Conservation (phyloP, 2,113 vertebrate genomes). For the Colossoma macropomum region DNA sequence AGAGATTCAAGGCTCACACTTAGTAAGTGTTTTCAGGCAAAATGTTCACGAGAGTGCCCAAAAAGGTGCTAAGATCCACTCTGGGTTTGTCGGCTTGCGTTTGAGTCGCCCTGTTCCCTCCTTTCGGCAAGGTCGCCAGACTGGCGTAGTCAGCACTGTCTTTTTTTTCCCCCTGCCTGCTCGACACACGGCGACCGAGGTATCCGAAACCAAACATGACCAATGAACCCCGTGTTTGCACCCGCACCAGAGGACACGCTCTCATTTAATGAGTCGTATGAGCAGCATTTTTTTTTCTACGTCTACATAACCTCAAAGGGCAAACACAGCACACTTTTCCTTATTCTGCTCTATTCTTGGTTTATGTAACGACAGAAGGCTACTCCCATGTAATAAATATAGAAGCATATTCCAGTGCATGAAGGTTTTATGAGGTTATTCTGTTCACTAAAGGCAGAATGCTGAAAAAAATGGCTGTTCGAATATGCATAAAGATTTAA, state of each 20-base stretch:
- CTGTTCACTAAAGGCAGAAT: background rate
- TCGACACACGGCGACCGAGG: conserved; percentile 13
- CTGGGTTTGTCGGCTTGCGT: conserved; percentile 13
- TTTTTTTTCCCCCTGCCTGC: conserved; percentile 21
- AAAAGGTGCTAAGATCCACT: conserved; percentile 33
- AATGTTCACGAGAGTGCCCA: background rate
- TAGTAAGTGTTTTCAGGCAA: conserved; percentile 31
- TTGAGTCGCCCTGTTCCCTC: conserved; percentile 5
- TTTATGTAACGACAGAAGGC: background rate
- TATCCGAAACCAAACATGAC: conserved; percentile 44
- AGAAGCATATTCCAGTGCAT: background rate
- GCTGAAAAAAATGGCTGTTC: background rate
- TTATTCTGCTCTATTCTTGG: background rate
- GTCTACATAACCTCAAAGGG: conserved; percentile 14
- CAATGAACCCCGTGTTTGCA: conserved; percentile 33
- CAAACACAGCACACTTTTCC: conserved; percentile 1
- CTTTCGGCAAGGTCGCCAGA: conserved; percentile 47
- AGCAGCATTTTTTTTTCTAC: conserved; percentile 33
- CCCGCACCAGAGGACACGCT: conserved; percentile 19
- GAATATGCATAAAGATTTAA: background rate
- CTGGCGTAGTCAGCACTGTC: conserved; percentile 39
- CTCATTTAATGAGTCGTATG: conserved; percentile 34
- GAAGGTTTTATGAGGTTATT: background rate
- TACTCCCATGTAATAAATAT: background rate
- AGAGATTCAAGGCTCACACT: background rate